Evolutionary conservation across 2,888 invertebrate species (phyloP).

Genomic region (Andrena bicolor): DNA sequence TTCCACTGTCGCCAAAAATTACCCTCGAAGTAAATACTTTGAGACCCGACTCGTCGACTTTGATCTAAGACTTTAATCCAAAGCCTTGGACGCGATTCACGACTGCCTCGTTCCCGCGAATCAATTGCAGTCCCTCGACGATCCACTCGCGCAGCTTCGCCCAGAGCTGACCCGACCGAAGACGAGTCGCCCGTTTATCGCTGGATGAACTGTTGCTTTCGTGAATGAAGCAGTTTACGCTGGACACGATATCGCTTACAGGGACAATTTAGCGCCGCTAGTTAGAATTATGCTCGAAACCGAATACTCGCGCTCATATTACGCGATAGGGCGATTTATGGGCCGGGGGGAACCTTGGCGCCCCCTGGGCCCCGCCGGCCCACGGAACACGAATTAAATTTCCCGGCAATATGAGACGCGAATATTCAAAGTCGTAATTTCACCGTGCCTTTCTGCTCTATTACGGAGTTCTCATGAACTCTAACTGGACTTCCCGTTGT

Average conservation of each 20-base stretch:
- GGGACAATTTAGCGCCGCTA: constrained; percentile 77
- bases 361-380: constrained; percentile 6
- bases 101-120: constrained; percentile 17
- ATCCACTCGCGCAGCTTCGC: neutral
- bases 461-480: constrained; percentile 68
- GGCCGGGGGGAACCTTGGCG: constrained; percentile 45
- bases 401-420: constrained; percentile 78
- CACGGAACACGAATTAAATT: constrained; percentile 72
- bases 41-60: no score
- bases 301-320: constrained; percentile 76
- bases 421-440: constrained; percentile 78
- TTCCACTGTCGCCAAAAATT: no score
- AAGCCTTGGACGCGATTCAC: neutral
- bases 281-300: constrained; percentile 80
- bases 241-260: constrained; percentile 74
- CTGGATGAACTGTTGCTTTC: constrained; percentile 55
- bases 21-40: no score
- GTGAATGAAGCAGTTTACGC: constrained; percentile 71
- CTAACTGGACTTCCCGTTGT: constrained; percentile 74
- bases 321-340: constrained; percentile 78
- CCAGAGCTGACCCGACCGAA: neutral
- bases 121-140: constrained; percentile 24
- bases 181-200: constrained; percentile 13
- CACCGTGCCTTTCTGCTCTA: constrained; percentile 70
- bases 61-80: neutral